These are phyloP conservation scores for Ursus arctos DNA, from an alignment of 2,113 vertebrate genomes.

Conservation along the genomic window DNA sequence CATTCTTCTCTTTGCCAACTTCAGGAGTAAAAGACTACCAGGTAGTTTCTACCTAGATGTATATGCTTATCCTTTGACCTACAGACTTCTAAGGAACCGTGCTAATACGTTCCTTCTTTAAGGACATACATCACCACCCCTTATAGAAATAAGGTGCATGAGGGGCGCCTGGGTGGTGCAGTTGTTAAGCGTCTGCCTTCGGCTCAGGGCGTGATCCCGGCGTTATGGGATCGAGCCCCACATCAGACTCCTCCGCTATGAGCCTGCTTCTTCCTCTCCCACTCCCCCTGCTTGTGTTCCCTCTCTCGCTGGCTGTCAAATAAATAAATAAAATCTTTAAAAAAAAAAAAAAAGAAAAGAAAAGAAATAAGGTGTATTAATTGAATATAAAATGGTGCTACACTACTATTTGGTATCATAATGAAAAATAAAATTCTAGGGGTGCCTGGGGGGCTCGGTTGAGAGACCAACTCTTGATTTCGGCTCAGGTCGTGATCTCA, in stretches of 20 bases:
- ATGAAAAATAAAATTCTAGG: not conserved
- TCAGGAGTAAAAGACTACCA: not conserved
- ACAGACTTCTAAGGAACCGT: not conserved
- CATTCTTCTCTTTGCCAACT: not conserved
- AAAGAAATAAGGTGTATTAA: not conserved
- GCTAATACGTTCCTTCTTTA: not conserved
- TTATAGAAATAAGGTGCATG: not conserved
- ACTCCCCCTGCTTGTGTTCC: no score
- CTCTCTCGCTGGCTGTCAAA: no score
- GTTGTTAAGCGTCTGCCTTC: no score
- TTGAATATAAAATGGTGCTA: not conserved
- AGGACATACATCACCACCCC: fast-evolving
- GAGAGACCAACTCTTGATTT: no score
- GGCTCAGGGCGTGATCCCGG: no score
- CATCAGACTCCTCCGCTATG: no score
- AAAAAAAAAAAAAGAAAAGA: no score
- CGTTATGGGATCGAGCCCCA: no score
- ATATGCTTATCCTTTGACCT: not conserved
- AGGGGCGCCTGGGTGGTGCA: no score
- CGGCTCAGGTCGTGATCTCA: not conserved
- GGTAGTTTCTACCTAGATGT: not conserved
- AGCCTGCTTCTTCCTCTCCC: no score
- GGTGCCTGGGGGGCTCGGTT: not conserved
- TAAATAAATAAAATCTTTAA: no score
- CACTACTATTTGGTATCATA: not conserved